These are phyloP conservation scores for Drosophila sucinea DNA, from an alignment of 1,140 invertebrate genomes.

Conservation along the genomic window DNA sequence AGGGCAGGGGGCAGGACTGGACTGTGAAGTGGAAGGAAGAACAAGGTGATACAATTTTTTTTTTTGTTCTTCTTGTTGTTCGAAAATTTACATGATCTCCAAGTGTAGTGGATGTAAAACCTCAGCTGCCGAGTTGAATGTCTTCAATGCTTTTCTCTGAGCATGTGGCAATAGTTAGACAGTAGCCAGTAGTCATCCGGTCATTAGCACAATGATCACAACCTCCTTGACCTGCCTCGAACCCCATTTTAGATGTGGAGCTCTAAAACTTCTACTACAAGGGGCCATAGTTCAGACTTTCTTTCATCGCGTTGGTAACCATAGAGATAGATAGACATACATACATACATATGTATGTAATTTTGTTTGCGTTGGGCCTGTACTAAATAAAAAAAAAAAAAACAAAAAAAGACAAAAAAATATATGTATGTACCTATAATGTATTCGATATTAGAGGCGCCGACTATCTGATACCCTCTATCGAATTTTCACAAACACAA, in stretches of 20 bases:
- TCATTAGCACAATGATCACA: conserved; percentile 54
- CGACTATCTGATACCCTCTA: background rate
- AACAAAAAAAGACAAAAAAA: no score
- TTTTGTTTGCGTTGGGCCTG: conserved; percentile 11
- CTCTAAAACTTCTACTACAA: conserved; percentile 25
- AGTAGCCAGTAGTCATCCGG: conserved; percentile 20
- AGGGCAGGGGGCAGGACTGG: no score
- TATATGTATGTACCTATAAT: background rate
- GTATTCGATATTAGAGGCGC: background rate
- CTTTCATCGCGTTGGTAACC: conserved; percentile 53
- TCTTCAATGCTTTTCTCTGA: background rate
- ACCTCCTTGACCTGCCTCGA: conserved; percentile 38
- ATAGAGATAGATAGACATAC: background rate
- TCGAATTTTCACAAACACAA: no score
- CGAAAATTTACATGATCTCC: conserved; percentile 26
- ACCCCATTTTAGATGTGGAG: background rate
- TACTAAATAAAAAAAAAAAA: background rate
- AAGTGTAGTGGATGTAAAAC: conserved; percentile 1
- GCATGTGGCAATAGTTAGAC: conserved; percentile 40
- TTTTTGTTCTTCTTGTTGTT: background rate
- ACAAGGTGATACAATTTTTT: conserved; percentile 7
- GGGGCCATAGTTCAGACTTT: conserved; percentile 48
- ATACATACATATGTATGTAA: background rate
- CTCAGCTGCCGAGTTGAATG: conserved; percentile 3
- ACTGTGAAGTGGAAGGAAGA: background rate